Evolutionary conservation across 2,113 vertebrate genomes (phyloP).

Genomic region (Centropristis striata): DNA sequence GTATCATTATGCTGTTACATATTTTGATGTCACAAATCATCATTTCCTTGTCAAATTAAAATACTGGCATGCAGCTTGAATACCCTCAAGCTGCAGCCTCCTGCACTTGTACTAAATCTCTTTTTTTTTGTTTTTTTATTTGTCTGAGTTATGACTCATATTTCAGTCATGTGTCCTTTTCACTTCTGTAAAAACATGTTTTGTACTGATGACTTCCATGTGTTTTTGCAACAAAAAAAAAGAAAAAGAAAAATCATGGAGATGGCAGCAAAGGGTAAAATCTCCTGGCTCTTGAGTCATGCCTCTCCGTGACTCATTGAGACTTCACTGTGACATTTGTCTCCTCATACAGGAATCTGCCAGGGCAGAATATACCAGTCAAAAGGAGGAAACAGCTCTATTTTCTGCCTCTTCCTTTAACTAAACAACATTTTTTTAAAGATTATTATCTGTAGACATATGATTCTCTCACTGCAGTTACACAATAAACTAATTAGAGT

Average conservation of each 20-base stretch:
- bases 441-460: neutral
- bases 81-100: neutral
- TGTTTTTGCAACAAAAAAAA: neutral
- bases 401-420: neutral
- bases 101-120: neutral
- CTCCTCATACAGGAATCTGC: conserved; percentile 19
- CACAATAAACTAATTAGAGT: no score
- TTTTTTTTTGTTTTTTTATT: neutral
- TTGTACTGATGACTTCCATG: conserved; percentile 26
- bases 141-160: conserved; percentile 37
- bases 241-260: conserved; percentile 19
- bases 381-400: neutral
- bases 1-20: neutral
- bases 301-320: conserved; percentile 37
- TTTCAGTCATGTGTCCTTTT: conserved; percentile 8
- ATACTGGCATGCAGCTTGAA: neutral
- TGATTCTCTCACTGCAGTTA: no score
- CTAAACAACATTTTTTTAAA: neutral
- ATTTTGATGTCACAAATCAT: neutral
- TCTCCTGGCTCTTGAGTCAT: conserved; percentile 45
- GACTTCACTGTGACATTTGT: conserved; percentile 38
- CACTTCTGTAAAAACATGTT: conserved; percentile 1
- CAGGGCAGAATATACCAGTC: neutral
- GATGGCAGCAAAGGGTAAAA: conserved; percentile 23
- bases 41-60: neutral